Evolutionary conservation across 1,140 invertebrate genomes (phyloP).

Genomic region (Pseudomyrmex concolor): DNA sequence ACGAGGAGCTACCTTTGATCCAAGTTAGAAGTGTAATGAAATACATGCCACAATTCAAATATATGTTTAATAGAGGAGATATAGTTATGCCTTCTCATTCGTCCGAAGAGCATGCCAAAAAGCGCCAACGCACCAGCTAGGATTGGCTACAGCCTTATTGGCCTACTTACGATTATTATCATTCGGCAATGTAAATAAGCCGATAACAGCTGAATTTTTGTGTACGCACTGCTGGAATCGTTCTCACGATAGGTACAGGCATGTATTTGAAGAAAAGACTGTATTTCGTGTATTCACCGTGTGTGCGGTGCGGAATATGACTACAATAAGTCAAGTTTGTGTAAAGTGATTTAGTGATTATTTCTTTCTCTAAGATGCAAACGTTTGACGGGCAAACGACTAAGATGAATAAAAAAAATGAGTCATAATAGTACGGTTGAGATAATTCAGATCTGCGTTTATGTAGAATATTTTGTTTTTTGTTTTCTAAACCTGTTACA

Average conservation of each 20-base stretch:
- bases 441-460: constrained; percentile 60
- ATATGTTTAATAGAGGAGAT: constrained; percentile 88
- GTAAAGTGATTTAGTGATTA: constrained; percentile 64
- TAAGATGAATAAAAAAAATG: constrained; percentile 69
- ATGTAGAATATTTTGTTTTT: constrained; percentile 30
- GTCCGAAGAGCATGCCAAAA: constrained; percentile 84
- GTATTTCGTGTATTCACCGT: constrained; percentile 57
- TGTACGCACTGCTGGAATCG: constrained; percentile 21
- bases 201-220: constrained; percentile 23
- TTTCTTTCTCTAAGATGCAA: constrained; percentile 73
- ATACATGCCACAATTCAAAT: constrained; percentile 94
- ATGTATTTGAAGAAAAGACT: constrained; percentile 10
- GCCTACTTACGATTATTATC: constrained; percentile 85
- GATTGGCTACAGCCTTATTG: constrained; percentile 87
- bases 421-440: constrained; percentile 54
- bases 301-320: constrained; percentile 50
- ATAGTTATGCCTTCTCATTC: constrained; percentile 78
- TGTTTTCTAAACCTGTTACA: constrained; percentile 2
- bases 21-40: constrained; percentile 92
- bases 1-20: constrained; percentile 89
- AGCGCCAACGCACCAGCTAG: constrained; percentile 88
- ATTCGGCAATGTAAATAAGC: constrained; percentile 82
- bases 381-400: constrained; percentile 20
- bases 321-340: constrained; percentile 55
- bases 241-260: constrained; percentile 8